These are phyloP conservation scores for Brachypteracias leptosomus DNA, from an alignment of 2,113 vertebrate genomes.

Conservation along the genomic window DNA sequence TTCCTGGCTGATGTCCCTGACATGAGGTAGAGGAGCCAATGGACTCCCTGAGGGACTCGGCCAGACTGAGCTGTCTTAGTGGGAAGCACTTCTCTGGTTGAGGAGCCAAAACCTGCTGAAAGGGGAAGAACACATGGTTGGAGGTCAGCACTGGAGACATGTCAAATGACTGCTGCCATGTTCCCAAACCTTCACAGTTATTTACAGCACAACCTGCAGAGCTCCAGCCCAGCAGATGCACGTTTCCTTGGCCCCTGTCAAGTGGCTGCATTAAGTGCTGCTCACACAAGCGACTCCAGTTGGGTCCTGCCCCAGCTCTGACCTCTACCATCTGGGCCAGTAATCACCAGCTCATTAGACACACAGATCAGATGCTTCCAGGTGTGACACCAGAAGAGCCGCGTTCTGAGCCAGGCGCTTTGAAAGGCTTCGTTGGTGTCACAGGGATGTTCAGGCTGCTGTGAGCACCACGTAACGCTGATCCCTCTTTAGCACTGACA, in stretches of 20 bases:
- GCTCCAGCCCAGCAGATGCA: neutral
- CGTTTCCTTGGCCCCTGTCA: neutral
- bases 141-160: neutral
- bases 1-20: neutral
- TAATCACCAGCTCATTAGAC: neutral
- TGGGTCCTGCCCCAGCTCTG: neutral
- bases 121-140: neutral
- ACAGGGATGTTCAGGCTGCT: neutral
- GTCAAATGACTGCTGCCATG: neutral
- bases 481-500: neutral
- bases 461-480: neutral
- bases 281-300: neutral
- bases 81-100: neutral
- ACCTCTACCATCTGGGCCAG: conserved; percentile 3
- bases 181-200: accelerated
- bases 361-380: neutral
- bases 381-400: neutral
- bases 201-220: neutral
- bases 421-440: neutral
- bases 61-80: neutral
- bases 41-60: neutral
- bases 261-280: neutral
- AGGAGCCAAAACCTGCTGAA: neutral
- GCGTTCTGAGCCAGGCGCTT: neutral
- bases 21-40: neutral